Conservation (phyloP, 2,113 vertebrate genomes). For the Cyprinodon tularosa region DNA sequence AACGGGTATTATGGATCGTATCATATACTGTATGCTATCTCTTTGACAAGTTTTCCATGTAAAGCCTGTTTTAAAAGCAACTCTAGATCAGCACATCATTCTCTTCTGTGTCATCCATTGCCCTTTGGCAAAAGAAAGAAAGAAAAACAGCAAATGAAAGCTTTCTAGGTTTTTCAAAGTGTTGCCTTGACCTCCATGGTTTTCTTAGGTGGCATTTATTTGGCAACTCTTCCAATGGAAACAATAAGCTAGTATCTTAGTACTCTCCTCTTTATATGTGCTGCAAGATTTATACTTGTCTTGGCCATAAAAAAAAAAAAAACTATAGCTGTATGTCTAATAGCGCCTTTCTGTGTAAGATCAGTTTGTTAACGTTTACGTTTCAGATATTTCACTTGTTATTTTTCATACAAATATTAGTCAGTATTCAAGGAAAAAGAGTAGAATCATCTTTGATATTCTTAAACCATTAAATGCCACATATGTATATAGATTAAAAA, state of each 20-base stretch:
- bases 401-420: background rate
- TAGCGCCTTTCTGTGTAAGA: background rate
- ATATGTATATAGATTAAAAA: background rate
- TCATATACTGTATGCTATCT: background rate
- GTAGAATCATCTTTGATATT: background rate
- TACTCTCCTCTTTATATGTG: background rate
- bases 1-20: background rate
- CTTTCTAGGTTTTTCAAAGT: background rate
- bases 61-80: background rate
- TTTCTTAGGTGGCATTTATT: background rate
- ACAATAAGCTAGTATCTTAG: slow-evolving; percentile 3
- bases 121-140: background rate
- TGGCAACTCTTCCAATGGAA: slow-evolving; percentile 8
- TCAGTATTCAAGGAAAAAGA: no score
- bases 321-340: background rate
- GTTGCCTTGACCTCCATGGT: background rate
- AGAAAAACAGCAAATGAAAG: background rate
- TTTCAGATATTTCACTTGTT: background rate
- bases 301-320: background rate
- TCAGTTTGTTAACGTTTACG: background rate
- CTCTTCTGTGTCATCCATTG: slow-evolving; percentile 4
- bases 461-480: background rate
- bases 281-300: background rate
- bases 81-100: slow-evolving; percentile 1
- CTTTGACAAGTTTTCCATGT: background rate